Evolutionary conservation across 1,140 invertebrate genomes (phyloP), one percentile per base, ranked within the genome.

Genomic region (Dysdera silvatica): DNA sequence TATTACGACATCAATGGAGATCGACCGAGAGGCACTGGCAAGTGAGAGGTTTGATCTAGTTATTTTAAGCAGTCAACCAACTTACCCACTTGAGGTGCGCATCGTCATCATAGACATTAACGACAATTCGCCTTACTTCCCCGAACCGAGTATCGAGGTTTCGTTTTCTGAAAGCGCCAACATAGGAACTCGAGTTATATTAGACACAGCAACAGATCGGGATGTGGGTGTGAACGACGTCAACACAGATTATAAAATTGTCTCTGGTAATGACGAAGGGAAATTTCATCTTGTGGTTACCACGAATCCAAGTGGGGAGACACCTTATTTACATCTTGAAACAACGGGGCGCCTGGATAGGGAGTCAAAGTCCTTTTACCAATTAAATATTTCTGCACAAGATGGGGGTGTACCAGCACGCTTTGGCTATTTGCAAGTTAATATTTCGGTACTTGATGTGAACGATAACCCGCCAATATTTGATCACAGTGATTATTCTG

Each of bases 381-480:
- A 83, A 43, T 76, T 96, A 28, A 95, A 95, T 74, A 87, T 96
- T 63, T 92, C 90, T 20, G 93, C 90, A 0, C 79, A 85, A 49
- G 93, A 96, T 77, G 86, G 88, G 3, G 91, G 91, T 4, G 80
- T 76, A 54, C 89, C 90, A 3, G 82, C 88, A 0, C 82, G 84
- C 67, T 82, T 85, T 62, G 93, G 91, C 23, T 95, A 85, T 74
- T 77, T 94, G 18, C 82, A 87, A 75, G 88, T 95, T n/a, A 91
- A 92, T 74, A 87, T 94, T 10, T 87, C 86, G 16, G 87, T 95
- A 57, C 75, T 95, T 52, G 94, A 96, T 75, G 89, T 93, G 0
- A 96, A 97, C 73, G 93, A 97, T 73, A 95, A 95, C 76, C 88
- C 91, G 18, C 94, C 94, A 26, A 87, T 92, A 51, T 95, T 95